Evolutionary conservation across 2,797 vertebrate species (phyloP).

Genomic region (Harpagifer antarcticus): DNA sequence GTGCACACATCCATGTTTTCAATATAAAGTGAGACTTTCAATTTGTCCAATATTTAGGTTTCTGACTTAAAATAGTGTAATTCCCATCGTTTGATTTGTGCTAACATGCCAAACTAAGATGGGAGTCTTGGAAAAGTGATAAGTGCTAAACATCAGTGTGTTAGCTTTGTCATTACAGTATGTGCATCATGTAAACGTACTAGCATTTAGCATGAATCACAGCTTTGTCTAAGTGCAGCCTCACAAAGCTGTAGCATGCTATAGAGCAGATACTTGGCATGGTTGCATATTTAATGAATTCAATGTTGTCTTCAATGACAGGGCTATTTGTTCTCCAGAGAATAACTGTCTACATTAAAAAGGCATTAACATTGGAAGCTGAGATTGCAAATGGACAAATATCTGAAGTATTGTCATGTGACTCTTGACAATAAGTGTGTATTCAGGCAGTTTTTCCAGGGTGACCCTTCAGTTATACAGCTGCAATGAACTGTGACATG

Average conservation of each 20-base stretch:
- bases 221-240: no score
- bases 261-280: background rate
- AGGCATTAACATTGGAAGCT: constrained; percentile 35
- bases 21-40: background rate
- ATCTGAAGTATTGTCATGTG: constrained; percentile 4
- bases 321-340: constrained; percentile 11
- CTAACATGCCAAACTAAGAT: no score
- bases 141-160: no score
- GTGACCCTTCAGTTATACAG: constrained; percentile 34
- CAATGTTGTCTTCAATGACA: constrained; percentile 2
- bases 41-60: background rate
- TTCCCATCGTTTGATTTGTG: no score
- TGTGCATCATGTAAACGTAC: no score
- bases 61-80: background rate
- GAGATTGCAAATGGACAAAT: constrained; percentile 19
- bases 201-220: no score
- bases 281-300: background rate
- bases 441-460: constrained; percentile 16
- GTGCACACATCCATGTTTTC: background rate
- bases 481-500: constrained; percentile 43
- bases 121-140: no score
- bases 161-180: no score
- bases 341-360: constrained; percentile 6
- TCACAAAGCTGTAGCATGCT: no score
- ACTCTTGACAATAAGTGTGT: constrained; percentile 18